Base-by-base conservation (phyloP, 2,113 vertebrate genomes). In the Cairina moschata region DNA sequence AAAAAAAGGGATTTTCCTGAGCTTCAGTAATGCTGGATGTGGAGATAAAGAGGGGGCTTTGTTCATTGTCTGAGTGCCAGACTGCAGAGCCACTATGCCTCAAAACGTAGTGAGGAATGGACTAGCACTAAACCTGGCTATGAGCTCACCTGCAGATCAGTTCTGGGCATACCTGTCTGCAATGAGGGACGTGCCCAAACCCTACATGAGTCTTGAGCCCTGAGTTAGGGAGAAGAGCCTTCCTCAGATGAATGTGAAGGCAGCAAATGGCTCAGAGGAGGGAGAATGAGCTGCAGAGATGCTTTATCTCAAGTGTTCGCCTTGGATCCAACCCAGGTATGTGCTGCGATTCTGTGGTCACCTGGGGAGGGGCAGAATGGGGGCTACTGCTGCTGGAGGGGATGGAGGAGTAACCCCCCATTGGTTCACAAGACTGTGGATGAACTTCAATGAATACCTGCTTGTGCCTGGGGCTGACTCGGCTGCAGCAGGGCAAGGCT, bases 401-500 rank as follows among this genome's bases (percentile, higher is more conserved):
- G 5, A 17, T 0, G 1, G 69, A 55, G 50, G 26, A 73, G 36
- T 11, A 13, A 23, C 9, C 34, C 46, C 31, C 34, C 11, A 11
- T 32, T 36, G 9, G 18, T 21, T 46, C 38, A 31, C 20, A 6
- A 31, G 48, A 13, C 23, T 9, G 48, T 2, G 38, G 28, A 12
- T 5, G 60, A 52, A 56, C 62, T 79, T 38, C 48, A 17, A 13
- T 0, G 31, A 52, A 56, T 8, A 14, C 14, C 14, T 25, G 16
- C 8, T 28, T 10, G 34, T 2, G 1, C 1, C 0, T 11, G 46
- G 42, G n/a, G 22, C 25, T 21, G 2, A 0, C 21, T 16, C 16
- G 4, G 22, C 5, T 86, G 40, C 1, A 1, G 55, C 3, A n/a
- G 36, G 44, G 23, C n/a, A 18, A 48, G 34, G 14, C 7, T 55